Evolutionary conservation across 1,140 invertebrate genomes (phyloP).

Genomic region (Caenorhabditis latens): DNA sequence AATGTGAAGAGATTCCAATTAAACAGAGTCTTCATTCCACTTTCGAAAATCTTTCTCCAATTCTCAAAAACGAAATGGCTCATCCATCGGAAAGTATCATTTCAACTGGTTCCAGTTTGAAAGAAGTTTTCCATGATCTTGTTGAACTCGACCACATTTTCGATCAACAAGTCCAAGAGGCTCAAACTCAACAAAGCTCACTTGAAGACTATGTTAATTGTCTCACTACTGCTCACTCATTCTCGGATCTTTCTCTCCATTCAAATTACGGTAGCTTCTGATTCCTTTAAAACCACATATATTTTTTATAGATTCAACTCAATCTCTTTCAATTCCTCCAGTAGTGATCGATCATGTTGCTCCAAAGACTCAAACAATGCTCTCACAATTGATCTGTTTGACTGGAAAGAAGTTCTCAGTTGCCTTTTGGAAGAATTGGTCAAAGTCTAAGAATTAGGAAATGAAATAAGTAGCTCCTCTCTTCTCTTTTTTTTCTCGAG

Average conservation of each 20-base stretch:
- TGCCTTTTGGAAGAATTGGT: slow-evolving; percentile 39
- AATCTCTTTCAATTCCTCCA: background rate
- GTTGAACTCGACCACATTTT: slow-evolving; percentile 33
- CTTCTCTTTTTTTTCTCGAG: background rate
- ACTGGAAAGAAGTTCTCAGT: slow-evolving; percentile 20
- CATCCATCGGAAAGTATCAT: background rate
- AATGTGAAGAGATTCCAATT: background rate
- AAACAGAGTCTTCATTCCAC: slow-evolving; percentile 31
- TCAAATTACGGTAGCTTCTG: background rate
- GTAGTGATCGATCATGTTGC: no score
- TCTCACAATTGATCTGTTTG: slow-evolving; percentile 20
- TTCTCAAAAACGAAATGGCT: slow-evolving; percentile 15
- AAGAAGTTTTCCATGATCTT: slow-evolving; percentile 25
- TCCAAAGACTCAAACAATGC: background rate
- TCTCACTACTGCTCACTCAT: slow-evolving; percentile 49
- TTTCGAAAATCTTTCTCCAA: slow-evolving; percentile 25
- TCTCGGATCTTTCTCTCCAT: background rate
- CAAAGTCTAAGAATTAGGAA: slow-evolving; percentile 15
- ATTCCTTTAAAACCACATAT: background rate
- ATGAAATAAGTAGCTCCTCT: background rate
- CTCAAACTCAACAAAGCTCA: background rate
- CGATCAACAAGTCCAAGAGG: slow-evolving; percentile 21
- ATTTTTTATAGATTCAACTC: background rate
- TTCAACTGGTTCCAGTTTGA: slow-evolving; percentile 31
- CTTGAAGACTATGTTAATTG: slow-evolving; percentile 41